Evolutionary conservation across 2,113 vertebrate species (phyloP).

Genomic region (Struthidea cinerea): DNA sequence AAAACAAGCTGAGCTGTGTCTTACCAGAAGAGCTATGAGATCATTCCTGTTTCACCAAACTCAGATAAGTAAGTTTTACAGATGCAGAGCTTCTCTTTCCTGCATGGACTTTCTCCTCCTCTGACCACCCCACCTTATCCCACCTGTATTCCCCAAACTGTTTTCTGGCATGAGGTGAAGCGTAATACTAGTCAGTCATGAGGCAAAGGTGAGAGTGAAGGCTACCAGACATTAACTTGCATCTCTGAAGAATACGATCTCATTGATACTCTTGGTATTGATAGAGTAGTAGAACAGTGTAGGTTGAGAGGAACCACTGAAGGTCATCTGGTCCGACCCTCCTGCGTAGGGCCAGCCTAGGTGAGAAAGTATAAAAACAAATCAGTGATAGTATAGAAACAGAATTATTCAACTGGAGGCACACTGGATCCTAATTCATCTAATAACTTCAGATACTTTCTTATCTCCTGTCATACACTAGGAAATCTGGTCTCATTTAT

Average conservation of each 20-base stretch:
- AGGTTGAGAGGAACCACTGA: not conserved
- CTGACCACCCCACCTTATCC: not conserved
- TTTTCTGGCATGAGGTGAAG: not conserved
- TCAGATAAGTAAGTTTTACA: not conserved
- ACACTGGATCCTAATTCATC: not conserved
- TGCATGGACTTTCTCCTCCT: not conserved
- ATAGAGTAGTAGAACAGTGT: not conserved
- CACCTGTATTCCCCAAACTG: not conserved
- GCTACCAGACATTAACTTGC: not conserved
- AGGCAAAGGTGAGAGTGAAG: not conserved
- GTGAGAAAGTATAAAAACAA: not conserved
- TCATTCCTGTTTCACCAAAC: not conserved
- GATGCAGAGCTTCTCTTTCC: not conserved
- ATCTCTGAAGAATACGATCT: not conserved
- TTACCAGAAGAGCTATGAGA: not conserved
- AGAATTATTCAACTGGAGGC: not conserved
- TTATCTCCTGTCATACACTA: not conserved
- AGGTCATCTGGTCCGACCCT: not conserved
- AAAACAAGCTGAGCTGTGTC: constrained; percentile 16
- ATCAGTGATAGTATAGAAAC: not conserved
- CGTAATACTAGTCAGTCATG: not conserved
- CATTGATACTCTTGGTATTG: not conserved
- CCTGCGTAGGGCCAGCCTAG: not conserved
- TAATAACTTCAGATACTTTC: not conserved
- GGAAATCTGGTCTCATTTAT: not conserved